Conservation (phyloP, 2,888 invertebrate species). For the Ennomos fuscantarius region DNA sequence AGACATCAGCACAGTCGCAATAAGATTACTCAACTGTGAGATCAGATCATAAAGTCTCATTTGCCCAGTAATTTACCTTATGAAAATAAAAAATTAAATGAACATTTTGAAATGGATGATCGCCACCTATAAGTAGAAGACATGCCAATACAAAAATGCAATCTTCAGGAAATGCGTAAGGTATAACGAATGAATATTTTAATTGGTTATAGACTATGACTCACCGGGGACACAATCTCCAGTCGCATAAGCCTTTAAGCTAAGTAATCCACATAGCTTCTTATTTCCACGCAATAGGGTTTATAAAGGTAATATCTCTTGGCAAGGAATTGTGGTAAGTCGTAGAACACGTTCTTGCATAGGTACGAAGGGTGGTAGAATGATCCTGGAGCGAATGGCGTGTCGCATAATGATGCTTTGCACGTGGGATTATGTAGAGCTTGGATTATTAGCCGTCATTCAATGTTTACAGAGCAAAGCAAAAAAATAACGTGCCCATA, state of each 20-base stretch:
- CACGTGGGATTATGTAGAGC: conserved; percentile 33
- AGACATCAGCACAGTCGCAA: no score
- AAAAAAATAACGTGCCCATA: no score
- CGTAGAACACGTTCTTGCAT: conserved; percentile 33
- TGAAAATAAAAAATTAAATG: no score
- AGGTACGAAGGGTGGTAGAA: conserved; percentile 33
- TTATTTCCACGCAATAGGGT: conserved; percentile 28
- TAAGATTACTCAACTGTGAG: no score
- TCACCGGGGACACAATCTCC: conserved; percentile 32
- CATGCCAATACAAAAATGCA: background rate
- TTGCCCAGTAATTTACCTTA: no score
- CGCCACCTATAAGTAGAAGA: background rate
- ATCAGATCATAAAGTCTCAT: no score
- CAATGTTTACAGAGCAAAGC: background rate
- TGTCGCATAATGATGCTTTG: conserved; percentile 37
- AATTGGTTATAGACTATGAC: conserved; percentile 41
- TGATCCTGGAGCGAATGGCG: conserved; percentile 32
- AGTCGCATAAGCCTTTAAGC: conserved; percentile 9
- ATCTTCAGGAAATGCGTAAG: conserved; percentile 27
- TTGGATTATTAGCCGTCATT: conserved; percentile 12
- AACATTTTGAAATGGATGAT: background rate
- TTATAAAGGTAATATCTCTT: conserved; percentile 3
- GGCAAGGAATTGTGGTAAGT: conserved; percentile 12
- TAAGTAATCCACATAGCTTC: conserved; percentile 2
- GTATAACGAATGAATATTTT: conserved; percentile 33